phyloP scores from a whole-genome alignment of 2,797 vertebrate species.

The Sebastes melanostomus region DNA sequence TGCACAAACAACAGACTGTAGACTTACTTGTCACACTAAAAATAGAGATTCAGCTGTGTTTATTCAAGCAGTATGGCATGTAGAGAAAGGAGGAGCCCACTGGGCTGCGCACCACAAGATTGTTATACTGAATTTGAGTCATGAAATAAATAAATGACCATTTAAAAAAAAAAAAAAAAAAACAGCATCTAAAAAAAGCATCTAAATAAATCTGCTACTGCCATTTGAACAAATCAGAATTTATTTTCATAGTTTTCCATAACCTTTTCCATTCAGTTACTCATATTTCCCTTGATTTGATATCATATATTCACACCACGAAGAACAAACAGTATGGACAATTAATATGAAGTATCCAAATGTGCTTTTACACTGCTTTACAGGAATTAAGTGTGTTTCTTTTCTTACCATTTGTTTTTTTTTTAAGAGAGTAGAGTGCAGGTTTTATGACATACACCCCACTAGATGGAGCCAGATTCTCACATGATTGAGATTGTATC shows the following conservation, averaged over 20 bases:
- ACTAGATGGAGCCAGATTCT: conserved; percentile 60
- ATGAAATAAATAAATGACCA: neutral
- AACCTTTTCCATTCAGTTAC: neutral
- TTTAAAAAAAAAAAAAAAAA: too few species aligned
- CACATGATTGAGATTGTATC: neutral
- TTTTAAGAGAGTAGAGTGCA: neutral
- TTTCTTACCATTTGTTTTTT: neutral
- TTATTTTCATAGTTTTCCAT: neutral
- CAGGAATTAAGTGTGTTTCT: neutral
- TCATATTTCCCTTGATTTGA: neutral
- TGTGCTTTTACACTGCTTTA: neutral
- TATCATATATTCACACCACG: neutral
- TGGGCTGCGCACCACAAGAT: neutral
- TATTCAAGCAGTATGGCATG: neutral
- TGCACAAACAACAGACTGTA: neutral
- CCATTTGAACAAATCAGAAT: neutral
- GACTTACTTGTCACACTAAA: neutral
- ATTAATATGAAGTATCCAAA: neutral
- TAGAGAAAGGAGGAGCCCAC: neutral
- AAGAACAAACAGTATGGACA: neutral
- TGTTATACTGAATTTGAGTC: neutral
- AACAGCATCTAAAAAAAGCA: too few species aligned
- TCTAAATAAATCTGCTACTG: neutral
- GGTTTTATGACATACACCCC: neutral
- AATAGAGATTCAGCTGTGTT: neutral